Base-by-base conservation (phyloP, 35 echinoderm and acorn worm species). In the Eucidaris tribuloides region DNA sequence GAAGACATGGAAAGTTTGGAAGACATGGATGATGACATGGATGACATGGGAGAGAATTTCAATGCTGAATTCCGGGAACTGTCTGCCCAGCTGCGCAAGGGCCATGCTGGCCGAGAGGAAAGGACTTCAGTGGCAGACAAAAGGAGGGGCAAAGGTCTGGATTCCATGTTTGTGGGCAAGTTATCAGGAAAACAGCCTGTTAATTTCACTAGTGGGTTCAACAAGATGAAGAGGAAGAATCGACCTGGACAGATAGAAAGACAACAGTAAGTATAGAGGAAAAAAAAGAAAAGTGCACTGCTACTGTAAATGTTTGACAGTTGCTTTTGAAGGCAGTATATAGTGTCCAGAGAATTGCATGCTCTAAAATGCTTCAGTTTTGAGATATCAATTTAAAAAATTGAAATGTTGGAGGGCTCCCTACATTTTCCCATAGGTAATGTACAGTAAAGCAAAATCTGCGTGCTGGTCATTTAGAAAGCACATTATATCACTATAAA, bases 91-190 rank as follows among this genome's bases (percentile, higher is more conserved):
- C 9, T 74, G 3, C 7, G 37, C 7, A 74, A 41, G 44, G 9
- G n/a, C 9, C 48, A 52, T 11, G 9, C 48, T n/a, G 9, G 48
- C 9, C n/a, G n/a, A 11, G 68, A 7, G 2, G 37, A 18, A 22
- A 44, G 44, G 7, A 74, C 19, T 64, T 13, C 13, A 11, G 24
- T n/a, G 24, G 68, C 35, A n/a, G 68, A 74, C 2, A 74, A 40
- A 40, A 74, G 44, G 68, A 74, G 37, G 24, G 19, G 18, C 1
- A 74, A 74, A 74, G 68, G 68, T 5, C 37, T 74, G 68, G 68
- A 74, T 41, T 74, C 68, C 40, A 25, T 74, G 68, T 74, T 74
- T 74, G 68, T 74, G 68, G 68, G 68, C 18, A 74, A 41, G 44
- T 44, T 74, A 44, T 74, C 68, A 9, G 68, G 68, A 0, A 74